Evolutionary conservation across 2,888 invertebrate species (phyloP), one percentile per base, ranked within the genome.

Genomic region (Acleris literana): DNA sequence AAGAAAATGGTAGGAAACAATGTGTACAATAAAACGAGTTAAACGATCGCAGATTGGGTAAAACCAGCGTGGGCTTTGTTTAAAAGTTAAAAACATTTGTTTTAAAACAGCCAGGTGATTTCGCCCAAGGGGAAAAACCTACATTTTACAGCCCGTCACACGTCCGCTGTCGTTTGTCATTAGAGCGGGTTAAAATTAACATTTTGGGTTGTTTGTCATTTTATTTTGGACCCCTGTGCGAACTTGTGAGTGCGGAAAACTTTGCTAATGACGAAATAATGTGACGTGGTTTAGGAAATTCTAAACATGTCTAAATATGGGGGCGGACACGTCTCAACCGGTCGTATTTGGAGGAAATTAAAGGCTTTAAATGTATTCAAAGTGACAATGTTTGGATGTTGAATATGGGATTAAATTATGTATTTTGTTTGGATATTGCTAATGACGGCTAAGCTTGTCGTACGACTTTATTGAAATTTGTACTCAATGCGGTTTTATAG

Each of bases 181-280:
- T 74, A 77, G 52, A 76, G 77, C 81, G 82, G 82, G 83, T 83
- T 80, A 74, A 82, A 84, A 84, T 84, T 83, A 82, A 81, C 82
- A 82, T 83, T 83, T 74, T 71, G 74, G 71, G 68, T 70, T 74
- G 76, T 83, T 52, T 83, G 82, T 81, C 76, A 72, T 87, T 78
- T 86, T 84, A 80, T 77, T 78, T 76, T 70, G 73, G 70, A 79
- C 73, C 75, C 71, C 79, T 76, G 77, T 74, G 71, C 72, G 80
- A 84, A 87, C 81, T 86, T 84, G 75, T 71, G 73, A 77, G 77
- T 76, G 75, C 77, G 80, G 81, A 75, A 74, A 85, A 86, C 82
- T 85, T 85, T 76, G 82, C 80, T 88, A 86, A 88, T 88, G 87
- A 81, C 73, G 74, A 83, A 87, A 86, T 87, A 85, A 87, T 85